Conservation (phyloP, 1,140 invertebrate species). For the Eurosta solidaginis region DNA sequence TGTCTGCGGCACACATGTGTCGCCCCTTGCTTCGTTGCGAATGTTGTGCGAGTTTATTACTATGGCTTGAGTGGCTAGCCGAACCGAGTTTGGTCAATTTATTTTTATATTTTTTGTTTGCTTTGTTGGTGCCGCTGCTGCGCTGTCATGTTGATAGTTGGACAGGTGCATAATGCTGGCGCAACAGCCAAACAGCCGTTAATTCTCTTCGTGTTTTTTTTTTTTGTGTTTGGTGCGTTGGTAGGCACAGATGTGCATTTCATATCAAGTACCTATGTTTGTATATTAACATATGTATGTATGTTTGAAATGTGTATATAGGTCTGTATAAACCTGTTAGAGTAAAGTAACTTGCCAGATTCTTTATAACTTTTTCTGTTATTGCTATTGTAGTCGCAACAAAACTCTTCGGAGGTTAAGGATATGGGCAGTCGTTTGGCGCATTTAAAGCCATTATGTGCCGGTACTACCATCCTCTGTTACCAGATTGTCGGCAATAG, state of each 20-base stretch:
- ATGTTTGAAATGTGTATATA: neutral
- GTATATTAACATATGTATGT: neutral
- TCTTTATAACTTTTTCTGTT: no score
- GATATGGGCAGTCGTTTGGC: no score
- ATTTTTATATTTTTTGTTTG: no score
- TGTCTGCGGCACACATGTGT: constrained; percentile 29
- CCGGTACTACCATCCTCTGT: no score
- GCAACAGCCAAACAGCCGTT: constrained; percentile 16
- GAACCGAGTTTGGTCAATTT: neutral
- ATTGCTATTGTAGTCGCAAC: no score
- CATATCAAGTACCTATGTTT: neutral
- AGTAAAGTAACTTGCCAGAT: no score
- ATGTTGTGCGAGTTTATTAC: neutral
- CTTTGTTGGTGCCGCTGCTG: neutral
- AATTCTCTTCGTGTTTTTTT: neutral
- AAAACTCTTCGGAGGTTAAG: no score
- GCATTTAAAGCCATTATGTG: no score
- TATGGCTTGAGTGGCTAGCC: neutral
- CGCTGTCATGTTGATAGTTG: constrained; percentile 55
- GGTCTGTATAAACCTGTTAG: neutral
- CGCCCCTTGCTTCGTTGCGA: neutral
- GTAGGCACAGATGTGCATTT: constrained; percentile 11
- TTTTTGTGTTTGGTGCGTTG: neutral
- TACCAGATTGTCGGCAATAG: no score
- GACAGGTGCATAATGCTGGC: constrained; percentile 49